Percentiles rank a stretch among this genome's conserved stretches.
phyloP scores from a whole-genome alignment of 2,797 vertebrate genomes.

The Chelonia mydas region DNA sequence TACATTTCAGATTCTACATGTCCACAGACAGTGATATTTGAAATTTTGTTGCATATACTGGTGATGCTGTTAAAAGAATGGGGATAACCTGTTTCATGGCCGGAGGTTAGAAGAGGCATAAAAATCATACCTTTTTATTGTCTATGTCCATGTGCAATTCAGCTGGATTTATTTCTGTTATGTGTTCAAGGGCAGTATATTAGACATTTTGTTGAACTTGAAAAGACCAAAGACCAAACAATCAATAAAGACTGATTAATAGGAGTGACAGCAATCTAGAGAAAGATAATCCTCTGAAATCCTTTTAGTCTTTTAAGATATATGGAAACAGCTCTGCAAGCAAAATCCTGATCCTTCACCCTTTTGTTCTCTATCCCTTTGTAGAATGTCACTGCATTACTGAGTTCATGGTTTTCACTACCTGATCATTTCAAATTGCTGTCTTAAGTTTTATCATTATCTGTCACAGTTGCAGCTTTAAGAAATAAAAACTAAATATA shows the following conservation, averaged over 20 bases:
- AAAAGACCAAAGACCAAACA: slow-evolving; percentile 84
- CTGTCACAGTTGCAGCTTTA: background rate
- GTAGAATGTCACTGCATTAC: background rate
- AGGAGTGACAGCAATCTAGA: slow-evolving; percentile 88
- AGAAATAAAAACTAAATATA: background rate
- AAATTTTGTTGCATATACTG: background rate
- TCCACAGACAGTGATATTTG: background rate
- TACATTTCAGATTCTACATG: background rate
- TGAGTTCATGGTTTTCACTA: background rate
- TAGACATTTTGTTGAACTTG: slow-evolving; percentile 86
- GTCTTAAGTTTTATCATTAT: background rate
- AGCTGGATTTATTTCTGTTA: slow-evolving; percentile 41
- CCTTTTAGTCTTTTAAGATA: slow-evolving; percentile 84
- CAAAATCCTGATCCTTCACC: slow-evolving; percentile 44
- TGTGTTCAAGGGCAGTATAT: slow-evolving; percentile 57
- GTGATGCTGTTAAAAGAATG: background rate
- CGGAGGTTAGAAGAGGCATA: background rate
- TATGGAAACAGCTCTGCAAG: slow-evolving; percentile 51
- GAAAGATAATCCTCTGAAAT: slow-evolving; percentile 89
- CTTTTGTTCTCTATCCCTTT: slow-evolving; percentile 41
- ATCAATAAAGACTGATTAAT: slow-evolving; percentile 93
- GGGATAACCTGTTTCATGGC: background rate
- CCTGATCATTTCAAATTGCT: background rate
- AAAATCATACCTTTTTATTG: background rate
- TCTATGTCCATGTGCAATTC: background rate